A percentile compares a stretch with the other conserved stretches of the same genome.
phyloP scores from a whole-genome alignment of 2,888 invertebrate genomes.

The Macrophya alboannulata region DNA sequence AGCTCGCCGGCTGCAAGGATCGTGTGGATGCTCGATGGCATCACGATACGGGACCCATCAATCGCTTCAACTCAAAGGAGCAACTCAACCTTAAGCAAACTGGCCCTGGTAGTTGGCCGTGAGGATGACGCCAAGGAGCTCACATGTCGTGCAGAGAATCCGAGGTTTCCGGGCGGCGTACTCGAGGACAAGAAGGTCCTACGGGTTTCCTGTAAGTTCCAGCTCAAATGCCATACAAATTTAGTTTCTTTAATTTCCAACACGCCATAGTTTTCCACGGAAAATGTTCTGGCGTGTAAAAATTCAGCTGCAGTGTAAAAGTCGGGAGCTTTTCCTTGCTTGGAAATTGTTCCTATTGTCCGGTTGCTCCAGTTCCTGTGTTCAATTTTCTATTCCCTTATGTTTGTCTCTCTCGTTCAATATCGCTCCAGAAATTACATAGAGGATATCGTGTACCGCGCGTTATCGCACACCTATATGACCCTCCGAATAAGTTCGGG shows the following conservation, averaged over 20 bases:
- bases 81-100: slow-evolving; percentile 86
- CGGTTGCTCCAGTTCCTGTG: neutral
- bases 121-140: slow-evolving; percentile 92
- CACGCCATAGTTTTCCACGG: neutral
- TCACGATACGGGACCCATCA: slow-evolving; percentile 84
- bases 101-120: slow-evolving; percentile 88
- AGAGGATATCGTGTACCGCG: neutral
- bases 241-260: neutral
- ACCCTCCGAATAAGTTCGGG: neutral
- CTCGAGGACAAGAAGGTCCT: slow-evolving; percentile 90
- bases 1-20: slow-evolving; percentile 92
- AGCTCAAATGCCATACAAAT: neutral
- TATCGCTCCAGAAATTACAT: neutral
- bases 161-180: slow-evolving; percentile 91
- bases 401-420: neutral
- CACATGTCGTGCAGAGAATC: slow-evolving; percentile 93
- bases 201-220: slow-evolving; percentile 91
- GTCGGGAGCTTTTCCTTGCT: slow-evolving; percentile 15
- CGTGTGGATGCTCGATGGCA: slow-evolving; percentile 90
- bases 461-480: neutral
- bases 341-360: slow-evolving; percentile 28
- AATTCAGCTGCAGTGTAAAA: neutral
- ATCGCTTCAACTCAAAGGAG: slow-evolving; percentile 82
- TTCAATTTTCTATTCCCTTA: neutral
- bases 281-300: neutral